These are phyloP conservation scores for Oreochromis mossambicus DNA, from an alignment of 2,797 vertebrate species.

Conservation along the genomic window DNA sequence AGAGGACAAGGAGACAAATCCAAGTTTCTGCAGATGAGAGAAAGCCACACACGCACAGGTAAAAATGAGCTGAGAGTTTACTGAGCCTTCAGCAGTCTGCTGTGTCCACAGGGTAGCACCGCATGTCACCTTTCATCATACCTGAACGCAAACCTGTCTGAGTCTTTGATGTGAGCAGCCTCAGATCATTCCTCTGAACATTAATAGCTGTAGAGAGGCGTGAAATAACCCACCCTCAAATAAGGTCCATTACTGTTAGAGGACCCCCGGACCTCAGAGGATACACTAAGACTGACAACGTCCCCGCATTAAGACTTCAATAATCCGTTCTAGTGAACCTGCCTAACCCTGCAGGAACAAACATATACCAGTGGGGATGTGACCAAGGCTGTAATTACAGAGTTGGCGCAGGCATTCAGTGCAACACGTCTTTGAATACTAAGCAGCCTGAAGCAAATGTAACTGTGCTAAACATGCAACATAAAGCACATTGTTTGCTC, in stretches of 20 bases:
- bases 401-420: neutral
- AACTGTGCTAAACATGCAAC: constrained; percentile 1
- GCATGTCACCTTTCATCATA: constrained; percentile 63
- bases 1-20: neutral
- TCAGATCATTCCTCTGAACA: constrained; percentile 59
- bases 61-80: constrained; percentile 16
- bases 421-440: constrained; percentile 28
- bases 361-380: constrained; percentile 3
- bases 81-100: constrained; percentile 18
- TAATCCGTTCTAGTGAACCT: constrained; percentile 35
- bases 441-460: neutral
- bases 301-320: constrained; percentile 50
- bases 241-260: constrained; percentile 56
- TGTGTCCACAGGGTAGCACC: constrained; percentile 44
- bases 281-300: constrained; percentile 13
- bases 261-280: constrained; percentile 33
- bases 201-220: constrained; percentile 56
- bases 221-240: constrained; percentile 64
- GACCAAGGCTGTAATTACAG: constrained; percentile 39
- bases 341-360: neutral
- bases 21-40: neutral
- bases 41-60: neutral
- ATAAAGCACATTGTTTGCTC: constrained; percentile 33
- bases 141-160: constrained; percentile 40
- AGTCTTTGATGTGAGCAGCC: constrained; percentile 64